Percentiles rank a stretch among this genome's conserved stretches.
Evolutionary conservation across 2,888 invertebrate species (phyloP).

Genomic region (Lasioglossum villosulum): DNA sequence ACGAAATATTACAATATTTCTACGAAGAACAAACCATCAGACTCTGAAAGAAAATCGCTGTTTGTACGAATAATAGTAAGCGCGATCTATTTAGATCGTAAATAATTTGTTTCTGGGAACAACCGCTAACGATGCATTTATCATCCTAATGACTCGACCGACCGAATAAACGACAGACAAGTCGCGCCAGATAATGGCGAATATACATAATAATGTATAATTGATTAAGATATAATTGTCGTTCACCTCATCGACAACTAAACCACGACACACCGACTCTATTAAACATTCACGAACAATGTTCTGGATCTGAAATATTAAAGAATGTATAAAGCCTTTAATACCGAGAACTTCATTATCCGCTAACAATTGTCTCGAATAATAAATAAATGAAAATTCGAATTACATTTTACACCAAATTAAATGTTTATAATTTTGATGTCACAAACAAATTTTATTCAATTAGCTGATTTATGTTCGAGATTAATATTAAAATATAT

Average conservation of each 20-base stretch:
- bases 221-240: background rate
- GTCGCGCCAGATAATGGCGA: background rate
- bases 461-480: too few species aligned
- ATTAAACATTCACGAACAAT: background rate
- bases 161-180: background rate
- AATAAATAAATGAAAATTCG: too few species aligned
- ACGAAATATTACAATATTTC: background rate
- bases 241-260: background rate
- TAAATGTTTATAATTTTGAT: too few species aligned
- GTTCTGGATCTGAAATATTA: background rate
- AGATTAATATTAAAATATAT: too few species aligned
- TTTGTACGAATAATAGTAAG: background rate
- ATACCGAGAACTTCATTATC: too few species aligned
- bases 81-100: background rate
- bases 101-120: constrained; percentile 8
- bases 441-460: too few species aligned
- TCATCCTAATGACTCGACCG: background rate
- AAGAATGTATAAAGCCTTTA: background rate
- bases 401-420: too few species aligned
- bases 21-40: background rate
- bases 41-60: background rate
- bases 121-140: background rate
- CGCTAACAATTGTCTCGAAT: too few species aligned
- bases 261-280: background rate
- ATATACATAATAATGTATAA: background rate